Evolutionary conservation across 2,113 vertebrate species (phyloP).

Genomic region (Microtus pennsylvanicus): DNA sequence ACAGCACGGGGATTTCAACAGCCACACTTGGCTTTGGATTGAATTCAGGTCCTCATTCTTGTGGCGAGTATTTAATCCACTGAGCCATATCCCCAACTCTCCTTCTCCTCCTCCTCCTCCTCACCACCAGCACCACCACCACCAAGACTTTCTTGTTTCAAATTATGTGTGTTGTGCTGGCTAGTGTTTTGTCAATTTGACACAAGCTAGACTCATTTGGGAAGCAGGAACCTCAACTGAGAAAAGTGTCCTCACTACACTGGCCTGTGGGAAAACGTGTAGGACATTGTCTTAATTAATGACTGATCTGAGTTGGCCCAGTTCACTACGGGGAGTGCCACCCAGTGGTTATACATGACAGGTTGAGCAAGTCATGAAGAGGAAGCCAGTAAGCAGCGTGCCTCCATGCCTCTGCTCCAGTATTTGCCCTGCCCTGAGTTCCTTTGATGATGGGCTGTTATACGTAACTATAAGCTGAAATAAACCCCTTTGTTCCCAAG

Average conservation of each 20-base stretch:
- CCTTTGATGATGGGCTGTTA: neutral
- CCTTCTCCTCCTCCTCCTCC: too few species aligned
- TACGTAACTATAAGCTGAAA: neutral
- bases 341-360: neutral
- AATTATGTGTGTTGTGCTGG: neutral
- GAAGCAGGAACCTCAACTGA: neutral
- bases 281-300: neutral
- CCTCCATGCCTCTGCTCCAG: neutral
- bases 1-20: neutral
- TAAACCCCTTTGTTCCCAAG: neutral
- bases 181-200: neutral
- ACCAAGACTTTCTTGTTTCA: neutral
- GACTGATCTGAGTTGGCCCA: neutral
- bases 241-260: neutral
- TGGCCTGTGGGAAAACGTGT: neutral
- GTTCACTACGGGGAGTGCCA: neutral
- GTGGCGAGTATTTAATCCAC: neutral
- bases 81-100: neutral
- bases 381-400: neutral
- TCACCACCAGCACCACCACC: too few species aligned
- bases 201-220: neutral
- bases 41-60: neutral
- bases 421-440: neutral
- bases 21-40: neutral
- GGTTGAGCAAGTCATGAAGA: neutral